Base-by-base conservation (phyloP, 2,888 invertebrate species). In the Amphipoea lucens region DNA sequence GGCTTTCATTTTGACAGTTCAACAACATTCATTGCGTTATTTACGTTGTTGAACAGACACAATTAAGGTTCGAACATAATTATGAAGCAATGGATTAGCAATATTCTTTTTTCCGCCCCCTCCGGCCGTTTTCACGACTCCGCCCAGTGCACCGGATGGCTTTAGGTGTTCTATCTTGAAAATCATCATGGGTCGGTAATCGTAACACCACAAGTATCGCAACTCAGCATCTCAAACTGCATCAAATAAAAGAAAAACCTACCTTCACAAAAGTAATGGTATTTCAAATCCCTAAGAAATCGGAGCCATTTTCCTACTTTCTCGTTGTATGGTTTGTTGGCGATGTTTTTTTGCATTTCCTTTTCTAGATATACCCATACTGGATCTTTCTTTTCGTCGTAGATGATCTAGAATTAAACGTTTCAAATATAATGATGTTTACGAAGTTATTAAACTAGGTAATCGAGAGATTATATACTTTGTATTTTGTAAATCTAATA, bases 311-410 rank as follows among this genome's bases (percentile, higher is more conserved):
- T 79, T 68, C 96, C 96, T 4, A 96, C 96, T 93, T 92, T 94
- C 82, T 94, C 92, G 78, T 96, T 96, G 81, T 96, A 96, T 3
- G 96, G 96, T 90, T 96, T 96, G 4, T 90, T 94, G 23, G 91
- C 91, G 29, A 90, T 42, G 74, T 95, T 95, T 87, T 92, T 87
- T 83, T 89, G 87, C 96, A 96, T 96, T 91, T 96, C 96, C 48
- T 89, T 92, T 90, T 96, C 96, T 85, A 96, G 90, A 84, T 92
- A 94, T 80, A 95, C 92, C 96, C 96, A 96, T 90, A 95, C 94
- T 83, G 96, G 96, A 54, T 95, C 95, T 85, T 92, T 93, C 87
- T 94, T 94, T 0, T 87, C 87, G 48, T 92, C 95, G 79, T 92
- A 94, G 74, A 94, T 93, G 74, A 87, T 94, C 95, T 96, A 87